These are phyloP conservation scores for Formica selysi DNA, from an alignment of 1,140 invertebrate species.

Conservation along the genomic window DNA sequence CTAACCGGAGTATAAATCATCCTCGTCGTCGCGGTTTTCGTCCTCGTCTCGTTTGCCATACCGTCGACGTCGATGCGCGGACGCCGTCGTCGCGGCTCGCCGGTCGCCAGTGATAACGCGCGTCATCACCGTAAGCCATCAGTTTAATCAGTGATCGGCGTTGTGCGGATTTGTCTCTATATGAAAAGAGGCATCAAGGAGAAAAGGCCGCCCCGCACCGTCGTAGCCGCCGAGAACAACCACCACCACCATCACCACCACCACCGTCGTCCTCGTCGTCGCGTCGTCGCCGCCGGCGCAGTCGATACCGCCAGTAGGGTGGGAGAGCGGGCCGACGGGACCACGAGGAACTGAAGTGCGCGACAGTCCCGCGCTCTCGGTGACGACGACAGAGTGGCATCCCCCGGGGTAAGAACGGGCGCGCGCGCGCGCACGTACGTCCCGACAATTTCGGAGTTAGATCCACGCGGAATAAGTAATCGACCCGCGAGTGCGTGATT, in stretches of 20 bases:
- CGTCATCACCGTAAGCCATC: conserved; percentile 11
- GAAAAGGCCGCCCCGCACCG: conserved; percentile 33
- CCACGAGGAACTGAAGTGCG: conserved; percentile 59
- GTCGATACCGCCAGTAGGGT: conserved; percentile 31
- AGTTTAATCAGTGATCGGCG: neutral
- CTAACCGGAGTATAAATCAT: conserved; percentile 41
- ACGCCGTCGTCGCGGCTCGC: conserved; percentile 39
- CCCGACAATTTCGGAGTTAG: too few species aligned
- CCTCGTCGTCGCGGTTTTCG: conserved; percentile 41
- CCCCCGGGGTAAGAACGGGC: conserved; percentile 48
- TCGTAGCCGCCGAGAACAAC: neutral
- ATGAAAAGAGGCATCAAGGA: conserved; percentile 68
- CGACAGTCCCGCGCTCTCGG: conserved; percentile 58
- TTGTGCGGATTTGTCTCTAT: conserved; percentile 41
- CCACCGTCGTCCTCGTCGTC: neutral
- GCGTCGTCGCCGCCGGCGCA: conserved; percentile 39
- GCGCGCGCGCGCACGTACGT: conserved; percentile 29
- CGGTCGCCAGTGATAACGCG: conserved; percentile 53
- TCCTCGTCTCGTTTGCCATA: conserved; percentile 23
- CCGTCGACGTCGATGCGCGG: conserved; percentile 62
- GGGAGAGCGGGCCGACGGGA: conserved; percentile 44
- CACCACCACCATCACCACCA: neutral
- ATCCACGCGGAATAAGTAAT: conserved; percentile 12
- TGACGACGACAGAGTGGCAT: conserved; percentile 51
- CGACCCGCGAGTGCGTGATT: conserved; percentile 10